Base-by-base conservation (phyloP, 2,888 invertebrate species). In the Ophion slaviceki region DNA sequence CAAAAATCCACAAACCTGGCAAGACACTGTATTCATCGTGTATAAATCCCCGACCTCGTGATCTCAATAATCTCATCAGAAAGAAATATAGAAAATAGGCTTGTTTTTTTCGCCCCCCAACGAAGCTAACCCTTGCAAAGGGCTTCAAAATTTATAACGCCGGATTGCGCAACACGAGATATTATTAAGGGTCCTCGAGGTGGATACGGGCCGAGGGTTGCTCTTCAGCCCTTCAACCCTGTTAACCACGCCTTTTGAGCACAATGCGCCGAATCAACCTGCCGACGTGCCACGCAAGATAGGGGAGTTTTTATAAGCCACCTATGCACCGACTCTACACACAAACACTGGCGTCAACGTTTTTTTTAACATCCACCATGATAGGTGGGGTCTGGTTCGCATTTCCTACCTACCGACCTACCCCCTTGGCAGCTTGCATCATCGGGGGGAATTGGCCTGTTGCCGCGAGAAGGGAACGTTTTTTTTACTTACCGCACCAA, bases 391-490 rank as follows among this genome's bases (percentile, higher is more conserved):
- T 80, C 64, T 17, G 66, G 47, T 67, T 80, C 80, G 67, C 80
- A 67, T 86, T 84, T 85, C 87, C 64, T 72, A 32, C 6, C 40
- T 64, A 80, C 20, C 67, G 28, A 62, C 68, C 61, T 80, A 82
- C 80, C 82, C 85, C 79, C 82, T 85, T 85, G 86, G 77, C 83
- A 80, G 72, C 83, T 85, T 79, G 64, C 80, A 89, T 87, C 88
- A 90, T 89, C 71, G 85, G 68, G 40, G 72, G 90, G 84, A 86
- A 88, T 90, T 88, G 90, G 91, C 91, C 92, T 92, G 92, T 71
- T 53, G 53, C 71, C 10, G 32, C 61, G 24, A 61, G 61, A 61
- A 61, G 61, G 61, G 61, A 24, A 61, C 20, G n/a, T 61, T 61
- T 61, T 61, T 61, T 47, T 14, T 14, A 47, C 47, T 47, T 47